Base-by-base conservation (phyloP, 2,888 invertebrate species). In the Encarsia formosa region DNA sequence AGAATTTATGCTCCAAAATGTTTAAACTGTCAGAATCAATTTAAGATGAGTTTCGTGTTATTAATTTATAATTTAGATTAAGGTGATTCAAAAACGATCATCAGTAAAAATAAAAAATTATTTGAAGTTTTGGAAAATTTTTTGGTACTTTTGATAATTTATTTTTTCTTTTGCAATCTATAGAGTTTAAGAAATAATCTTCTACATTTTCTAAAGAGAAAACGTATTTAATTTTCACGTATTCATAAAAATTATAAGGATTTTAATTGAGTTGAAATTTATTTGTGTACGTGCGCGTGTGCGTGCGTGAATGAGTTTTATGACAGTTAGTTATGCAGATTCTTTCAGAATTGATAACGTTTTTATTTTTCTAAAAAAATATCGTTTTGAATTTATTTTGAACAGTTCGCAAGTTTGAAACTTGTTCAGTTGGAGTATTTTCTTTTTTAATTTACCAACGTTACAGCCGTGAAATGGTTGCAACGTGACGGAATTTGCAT, bases 321-420 rank as follows among this genome's bases (percentile, higher is more conserved):
- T 39, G 55, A 52, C 15, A 49, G 18, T 38, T 51, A 32, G 40
- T 49, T 55, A 49, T 26, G 40, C 38, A 44, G 16, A 50, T 54
- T 54, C 44, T 54, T 53, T 50, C 6, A 54, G 47, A 53, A 56
- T 50, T 32, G 42, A 50, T 56, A 54, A 54, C 51, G 45, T 40
- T 32, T 35, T 9, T 44, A 53, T 35, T 44, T 49, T 43, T 45
- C 46, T 54, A 57, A 57, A 54, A 57, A 54, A 54, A 57, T 54
- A 57, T 57, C 51, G 46, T 43, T 57, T 57, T 51, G n/a, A 35
- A 51, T 41, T 50, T 48, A n/a, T n/a, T 44, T 51, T 37, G 26
- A 49, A 49, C 41, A 31, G 40, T 46, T 20, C 44, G 44, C 51
- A 52, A 57, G 51, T 52, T 54, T 49, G 19, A 35, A 52, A 54